A percentile compares a stretch with the other conserved stretches of the same genome.
Conservation (phyloP, 2,797 vertebrate genomes). For the Glyptemys insculpta region DNA sequence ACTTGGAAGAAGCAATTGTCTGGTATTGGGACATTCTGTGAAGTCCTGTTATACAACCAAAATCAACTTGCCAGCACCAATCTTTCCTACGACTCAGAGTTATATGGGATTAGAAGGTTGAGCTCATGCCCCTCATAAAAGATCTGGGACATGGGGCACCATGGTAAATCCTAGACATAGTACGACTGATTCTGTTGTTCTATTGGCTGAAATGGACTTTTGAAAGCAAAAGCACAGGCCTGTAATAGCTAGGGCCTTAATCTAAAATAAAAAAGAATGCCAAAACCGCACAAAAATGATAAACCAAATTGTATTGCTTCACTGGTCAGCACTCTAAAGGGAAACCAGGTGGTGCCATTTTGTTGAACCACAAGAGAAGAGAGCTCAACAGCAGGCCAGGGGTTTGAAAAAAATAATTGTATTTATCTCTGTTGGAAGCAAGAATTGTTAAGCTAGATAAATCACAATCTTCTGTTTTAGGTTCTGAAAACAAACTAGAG, state of each 20-base stretch:
- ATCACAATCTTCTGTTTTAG: background rate
- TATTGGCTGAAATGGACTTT: background rate
- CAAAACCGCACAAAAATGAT: background rate
- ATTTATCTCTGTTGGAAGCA: background rate
- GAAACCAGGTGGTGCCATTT: background rate
- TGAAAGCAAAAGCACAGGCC: background rate
- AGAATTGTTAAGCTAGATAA: background rate
- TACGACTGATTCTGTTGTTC: background rate
- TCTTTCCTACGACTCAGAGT: background rate
- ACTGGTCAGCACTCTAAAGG: background rate
- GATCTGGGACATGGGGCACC: background rate
- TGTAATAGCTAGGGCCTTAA: background rate
- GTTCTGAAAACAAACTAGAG: background rate
- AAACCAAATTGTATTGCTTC: background rate
- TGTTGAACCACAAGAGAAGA: background rate
- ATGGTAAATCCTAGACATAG: background rate
- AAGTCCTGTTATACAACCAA: background rate
- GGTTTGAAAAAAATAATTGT: background rate
- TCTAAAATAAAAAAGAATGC: background rate
- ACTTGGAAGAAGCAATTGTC: background rate
- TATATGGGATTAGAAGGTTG: background rate
- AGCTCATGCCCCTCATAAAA: background rate
- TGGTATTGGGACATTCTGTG: background rate
- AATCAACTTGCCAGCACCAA: background rate
- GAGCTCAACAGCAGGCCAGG: background rate